A percentile compares a stretch with the other conserved stretches of the same genome.
phyloP scores from a whole-genome alignment of 2,113 vertebrate genomes.

The Numenius arquata region DNA sequence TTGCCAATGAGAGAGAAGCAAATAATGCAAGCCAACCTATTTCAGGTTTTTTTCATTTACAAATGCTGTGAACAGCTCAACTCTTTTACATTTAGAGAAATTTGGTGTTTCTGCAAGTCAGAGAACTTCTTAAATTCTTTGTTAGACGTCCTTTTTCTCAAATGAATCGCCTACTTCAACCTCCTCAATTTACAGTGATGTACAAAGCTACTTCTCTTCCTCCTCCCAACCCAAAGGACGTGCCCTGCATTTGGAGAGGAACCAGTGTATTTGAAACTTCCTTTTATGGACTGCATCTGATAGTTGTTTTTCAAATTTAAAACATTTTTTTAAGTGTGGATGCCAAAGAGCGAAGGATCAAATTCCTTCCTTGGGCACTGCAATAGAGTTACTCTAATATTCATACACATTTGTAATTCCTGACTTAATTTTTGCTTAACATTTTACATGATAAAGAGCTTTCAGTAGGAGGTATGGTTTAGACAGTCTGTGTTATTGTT shows the following conservation, averaged over 20 bases:
- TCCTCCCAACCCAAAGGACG: neutral
- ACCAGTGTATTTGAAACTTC: neutral
- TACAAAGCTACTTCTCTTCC: neutral
- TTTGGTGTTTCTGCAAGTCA: neutral
- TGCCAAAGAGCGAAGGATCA: neutral
- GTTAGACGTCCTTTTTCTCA: neutral
- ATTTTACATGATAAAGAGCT: constrained; percentile 1
- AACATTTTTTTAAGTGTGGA: neutral
- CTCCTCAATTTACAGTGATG: neutral
- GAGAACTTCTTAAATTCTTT: neutral
- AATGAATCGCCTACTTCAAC: neutral
- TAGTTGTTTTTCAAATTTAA: neutral
- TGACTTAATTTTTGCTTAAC: constrained; percentile 35
- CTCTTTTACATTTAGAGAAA: neutral
- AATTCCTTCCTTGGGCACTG: neutral
- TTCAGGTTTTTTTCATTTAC: neutral
- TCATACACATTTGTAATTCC: neutral
- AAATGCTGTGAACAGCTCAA: neutral
- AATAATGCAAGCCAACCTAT: neutral
- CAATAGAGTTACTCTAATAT: neutral
- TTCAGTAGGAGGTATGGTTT: neutral
- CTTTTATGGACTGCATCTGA: neutral
- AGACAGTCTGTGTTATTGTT: neutral
- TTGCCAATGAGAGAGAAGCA: neutral
- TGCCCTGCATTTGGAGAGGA: neutral